phyloP scores from a whole-genome alignment of 2,797 vertebrate genomes.

The Lacerta bilineata region DNA sequence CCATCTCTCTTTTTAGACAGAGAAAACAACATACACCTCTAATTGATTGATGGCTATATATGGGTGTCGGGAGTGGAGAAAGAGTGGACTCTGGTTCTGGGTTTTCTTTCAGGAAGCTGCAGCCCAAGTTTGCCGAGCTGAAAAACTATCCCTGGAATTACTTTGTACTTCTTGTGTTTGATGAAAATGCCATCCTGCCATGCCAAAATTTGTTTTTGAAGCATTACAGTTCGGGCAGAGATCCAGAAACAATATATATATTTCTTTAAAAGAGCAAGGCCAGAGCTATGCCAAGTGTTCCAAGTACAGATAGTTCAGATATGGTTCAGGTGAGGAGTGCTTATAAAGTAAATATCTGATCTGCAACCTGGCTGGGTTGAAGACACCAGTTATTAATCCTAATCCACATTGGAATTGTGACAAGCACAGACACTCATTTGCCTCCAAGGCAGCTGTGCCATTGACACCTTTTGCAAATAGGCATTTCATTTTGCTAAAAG shows the following conservation, averaged over 20 bases:
- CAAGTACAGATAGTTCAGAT: slow-evolving; percentile 20
- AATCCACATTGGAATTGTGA: slow-evolving; percentile 26
- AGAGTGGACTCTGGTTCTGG: no score
- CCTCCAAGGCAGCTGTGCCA: background rate
- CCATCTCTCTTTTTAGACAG: no score
- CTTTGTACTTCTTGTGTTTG: slow-evolving; percentile 12
- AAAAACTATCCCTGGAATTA: no score
- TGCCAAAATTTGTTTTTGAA: slow-evolving; percentile 31
- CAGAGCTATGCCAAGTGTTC: background rate
- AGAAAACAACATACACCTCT: no score
- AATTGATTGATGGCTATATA: no score
- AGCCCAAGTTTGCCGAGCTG: no score
- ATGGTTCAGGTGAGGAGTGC: background rate
- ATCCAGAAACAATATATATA: no score
- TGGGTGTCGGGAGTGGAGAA: no score
- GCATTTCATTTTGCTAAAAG: slow-evolving; percentile 33
- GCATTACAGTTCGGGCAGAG: slow-evolving; percentile 6
- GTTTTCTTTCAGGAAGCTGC: no score
- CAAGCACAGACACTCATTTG: slow-evolving; percentile 1
- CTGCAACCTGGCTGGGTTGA: background rate
- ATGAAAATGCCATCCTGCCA: background rate
- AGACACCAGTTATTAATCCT: slow-evolving; percentile 27
- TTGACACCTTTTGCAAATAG: background rate
- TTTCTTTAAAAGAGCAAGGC: background rate
- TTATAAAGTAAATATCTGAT: background rate